Evolutionary conservation across 2,888 invertebrate genomes (phyloP), one percentile per base, ranked within the genome.

Genomic region (Apodemia zela): DNA sequence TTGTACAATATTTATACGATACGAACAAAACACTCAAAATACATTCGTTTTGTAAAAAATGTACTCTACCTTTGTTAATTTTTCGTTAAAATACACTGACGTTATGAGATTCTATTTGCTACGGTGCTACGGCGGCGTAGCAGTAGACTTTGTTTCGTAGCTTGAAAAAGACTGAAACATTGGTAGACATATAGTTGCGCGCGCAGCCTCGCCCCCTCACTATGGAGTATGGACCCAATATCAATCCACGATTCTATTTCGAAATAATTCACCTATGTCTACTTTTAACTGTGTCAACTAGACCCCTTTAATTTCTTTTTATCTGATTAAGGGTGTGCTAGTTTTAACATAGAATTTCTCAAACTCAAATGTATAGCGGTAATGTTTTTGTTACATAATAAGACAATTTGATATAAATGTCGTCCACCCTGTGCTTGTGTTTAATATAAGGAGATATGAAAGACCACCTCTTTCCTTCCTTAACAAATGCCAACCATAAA

Each of bases 131-230:
- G 82, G 59, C 67, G 72, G 70, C 85, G 88, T 89, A 89, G 87
- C 85, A 77, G 80, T 82, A 78, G 74, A 76, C 73, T 73, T 71
- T 69, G 70, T 66, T 72, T 77, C 84, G 89, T 84, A 85, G 86
- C 80, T 78, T 78, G 79, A 73, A 76, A 77, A 79, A 82, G 85
- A 90, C 90, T 90, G 87, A 85, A 74, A 73, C 78, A 78, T 74
- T 77, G 81, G 85, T 84, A 85, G 81, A 72, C 77, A 80, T 81
- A 79, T 75, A 73, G 70, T 54, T 88, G 90, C 90, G 90, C 87
- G 89, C 90, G 89, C 89, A 89, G 81, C 87, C 85, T 83, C 87
- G 82, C 87, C 89, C 87, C 86, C 81, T 71, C 82, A 82, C 84
- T 66, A 84, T 81, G 54, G 54, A 54, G 54, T 54, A 77, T 81